These are phyloP conservation scores for Poecile atricapillus DNA, from an alignment of 2,113 vertebrate genomes.

Conservation along the genomic window DNA sequence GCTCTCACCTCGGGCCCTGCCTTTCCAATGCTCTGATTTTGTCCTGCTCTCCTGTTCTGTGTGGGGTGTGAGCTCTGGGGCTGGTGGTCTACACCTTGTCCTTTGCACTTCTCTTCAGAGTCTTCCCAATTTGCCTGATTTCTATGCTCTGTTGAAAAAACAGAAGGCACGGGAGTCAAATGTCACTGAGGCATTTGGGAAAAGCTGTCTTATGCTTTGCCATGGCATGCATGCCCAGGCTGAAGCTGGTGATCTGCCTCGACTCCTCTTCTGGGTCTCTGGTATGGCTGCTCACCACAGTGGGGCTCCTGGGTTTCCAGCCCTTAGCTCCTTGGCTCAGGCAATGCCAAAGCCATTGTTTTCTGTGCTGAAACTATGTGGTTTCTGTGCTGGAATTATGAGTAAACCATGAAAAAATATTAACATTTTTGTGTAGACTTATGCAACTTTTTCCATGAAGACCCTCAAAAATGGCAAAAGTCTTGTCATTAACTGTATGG, in stretches of 20 bases:
- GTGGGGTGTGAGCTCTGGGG: background rate
- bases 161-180: background rate
- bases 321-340: background rate
- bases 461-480: slow-evolving; percentile 18
- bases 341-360: slow-evolving; percentile 35
- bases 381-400: background rate
- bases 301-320: background rate
- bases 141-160: background rate
- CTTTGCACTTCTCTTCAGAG: background rate
- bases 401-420: slow-evolving; percentile 24
- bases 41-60: background rate
- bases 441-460: slow-evolving; percentile 35
- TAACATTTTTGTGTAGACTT: slow-evolving; percentile 7
- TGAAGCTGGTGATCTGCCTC: background rate
- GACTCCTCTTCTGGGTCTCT: background rate
- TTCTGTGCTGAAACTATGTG: slow-evolving; percentile 20
- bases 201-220: background rate
- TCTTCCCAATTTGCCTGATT: background rate
- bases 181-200: background rate
- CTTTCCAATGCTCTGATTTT: background rate
- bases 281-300: background rate
- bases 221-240: fast-evolving
- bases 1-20: background rate
- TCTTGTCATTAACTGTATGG: background rate
- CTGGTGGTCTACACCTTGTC: background rate